phyloP scores from a whole-genome alignment of 2,113 vertebrate species.

The Sorex araneus region DNA sequence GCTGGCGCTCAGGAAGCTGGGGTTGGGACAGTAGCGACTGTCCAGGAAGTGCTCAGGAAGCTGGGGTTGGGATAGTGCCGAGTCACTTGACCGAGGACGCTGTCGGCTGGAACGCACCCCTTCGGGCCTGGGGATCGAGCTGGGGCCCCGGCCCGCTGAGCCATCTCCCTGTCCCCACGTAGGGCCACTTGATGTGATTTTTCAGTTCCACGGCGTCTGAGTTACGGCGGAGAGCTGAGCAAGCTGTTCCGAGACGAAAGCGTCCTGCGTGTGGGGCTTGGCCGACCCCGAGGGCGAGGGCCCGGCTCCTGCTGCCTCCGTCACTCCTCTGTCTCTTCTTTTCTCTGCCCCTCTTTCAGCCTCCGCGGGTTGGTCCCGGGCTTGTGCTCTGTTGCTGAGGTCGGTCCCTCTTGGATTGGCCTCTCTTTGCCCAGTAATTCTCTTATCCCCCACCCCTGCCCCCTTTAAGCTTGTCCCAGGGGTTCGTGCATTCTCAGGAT shows the following conservation, averaged over 20 bases:
- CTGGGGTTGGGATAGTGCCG: conserved; percentile 27
- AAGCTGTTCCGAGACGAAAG: background rate
- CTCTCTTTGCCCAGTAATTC: background rate
- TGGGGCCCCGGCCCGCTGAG: no score
- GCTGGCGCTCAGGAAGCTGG: background rate
- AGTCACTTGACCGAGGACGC: conserved; percentile 13
- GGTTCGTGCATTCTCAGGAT: background rate
- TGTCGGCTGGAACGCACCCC: background rate
- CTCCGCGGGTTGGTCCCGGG: background rate
- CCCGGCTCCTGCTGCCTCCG: background rate
- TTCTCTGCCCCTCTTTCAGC: background rate
- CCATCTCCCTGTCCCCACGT: background rate
- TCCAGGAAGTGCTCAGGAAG: no score
- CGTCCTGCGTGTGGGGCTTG: background rate
- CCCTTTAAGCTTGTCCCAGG: background rate
- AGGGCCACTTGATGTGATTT: conserved; percentile 9
- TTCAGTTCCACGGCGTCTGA: background rate
- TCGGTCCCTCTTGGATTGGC: background rate
- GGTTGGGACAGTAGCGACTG: background rate
- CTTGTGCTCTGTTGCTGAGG: background rate
- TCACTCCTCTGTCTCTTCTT: background rate
- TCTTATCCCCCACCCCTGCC: background rate
- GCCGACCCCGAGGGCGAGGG: background rate
- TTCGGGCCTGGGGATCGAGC: no score
- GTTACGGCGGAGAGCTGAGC: background rate